Conservation (phyloP, 2,113 vertebrate genomes). For the Apeltes quadracus region DNA sequence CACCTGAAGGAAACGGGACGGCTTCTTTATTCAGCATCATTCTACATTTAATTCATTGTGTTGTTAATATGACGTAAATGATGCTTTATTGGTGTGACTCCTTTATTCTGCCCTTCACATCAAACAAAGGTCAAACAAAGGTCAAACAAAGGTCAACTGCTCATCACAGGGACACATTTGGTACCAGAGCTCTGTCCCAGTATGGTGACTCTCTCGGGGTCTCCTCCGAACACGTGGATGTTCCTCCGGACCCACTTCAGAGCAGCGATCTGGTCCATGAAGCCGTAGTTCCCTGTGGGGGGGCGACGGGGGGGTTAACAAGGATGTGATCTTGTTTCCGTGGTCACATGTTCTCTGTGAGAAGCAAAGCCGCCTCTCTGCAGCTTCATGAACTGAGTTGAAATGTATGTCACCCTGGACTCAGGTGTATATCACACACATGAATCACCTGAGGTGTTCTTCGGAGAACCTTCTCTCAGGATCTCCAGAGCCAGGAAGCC, state of each 20-base stretch:
- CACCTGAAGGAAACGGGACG: too few relatives aligned
- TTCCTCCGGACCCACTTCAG: slow-evolving; percentile 83
- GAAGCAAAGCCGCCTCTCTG: slow-evolving; percentile 27
- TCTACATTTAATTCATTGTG: too few relatives aligned
- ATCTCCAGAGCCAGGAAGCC: slow-evolving; percentile 82
- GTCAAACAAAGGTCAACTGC: too few relatives aligned
- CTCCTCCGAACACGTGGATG: slow-evolving; percentile 82
- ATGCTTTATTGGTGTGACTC: too few relatives aligned
- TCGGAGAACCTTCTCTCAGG: slow-evolving; percentile 77
- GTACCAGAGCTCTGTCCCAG: slow-evolving; percentile 83
- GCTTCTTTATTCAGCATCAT: too few relatives aligned
- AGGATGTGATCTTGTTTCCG: slow-evolving; percentile 38
- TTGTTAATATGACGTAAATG: too few relatives aligned
- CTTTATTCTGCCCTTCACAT: too few relatives aligned
- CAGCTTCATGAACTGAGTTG: slow-evolving; percentile 35
- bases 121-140: too few relatives aligned
- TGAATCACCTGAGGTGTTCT: slow-evolving; percentile 79
- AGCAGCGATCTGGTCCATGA: slow-evolving; percentile 84
- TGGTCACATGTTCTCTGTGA: slow-evolving; percentile 38
- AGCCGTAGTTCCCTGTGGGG: slow-evolving; percentile 82
- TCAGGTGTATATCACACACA: too few relatives aligned
- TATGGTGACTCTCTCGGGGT: slow-evolving; percentile 80
- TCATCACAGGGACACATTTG: neutral
- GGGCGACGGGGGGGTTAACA: neutral
- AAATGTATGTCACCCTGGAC: slow-evolving; percentile 8